A percentile compares a stretch with the other conserved stretches of the same genome.
phyloP scores from a whole-genome alignment of 2,888 invertebrate genomes.

The Bugula neritina region DNA sequence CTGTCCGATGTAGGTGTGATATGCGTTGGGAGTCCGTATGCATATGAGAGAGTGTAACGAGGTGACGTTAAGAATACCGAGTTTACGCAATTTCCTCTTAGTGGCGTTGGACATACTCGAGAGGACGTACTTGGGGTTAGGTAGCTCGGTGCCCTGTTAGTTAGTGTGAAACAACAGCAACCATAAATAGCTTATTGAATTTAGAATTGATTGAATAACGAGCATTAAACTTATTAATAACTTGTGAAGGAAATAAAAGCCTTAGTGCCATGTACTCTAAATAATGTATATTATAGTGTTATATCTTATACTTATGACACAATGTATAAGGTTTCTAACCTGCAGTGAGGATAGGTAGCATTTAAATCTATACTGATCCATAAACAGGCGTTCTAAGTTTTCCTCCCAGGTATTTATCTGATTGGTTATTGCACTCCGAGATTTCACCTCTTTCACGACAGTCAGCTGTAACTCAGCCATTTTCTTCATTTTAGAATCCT shows the following conservation, averaged over 20 bases:
- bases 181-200: background rate
- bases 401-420: constrained; percentile 96
- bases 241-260: too few species aligned
- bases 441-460: constrained; percentile 87
- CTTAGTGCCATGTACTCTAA: too few species aligned
- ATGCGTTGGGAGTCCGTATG: constrained; percentile 71
- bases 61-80: constrained; percentile 94
- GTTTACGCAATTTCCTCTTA: constrained; percentile 85
- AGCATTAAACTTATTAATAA: too few species aligned
- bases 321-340: too few species aligned
- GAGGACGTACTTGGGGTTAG: constrained; percentile 93
- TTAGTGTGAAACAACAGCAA: background rate
- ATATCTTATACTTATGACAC: too few species aligned
- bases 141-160: constrained; percentile 64
- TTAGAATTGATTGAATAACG: too few species aligned
- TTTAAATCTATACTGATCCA: constrained; percentile 89
- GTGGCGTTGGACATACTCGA: constrained; percentile 91
- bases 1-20: constrained; percentile 21
- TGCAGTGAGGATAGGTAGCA: constrained; percentile 97
- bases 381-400: constrained; percentile 87
- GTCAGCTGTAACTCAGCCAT: constrained; percentile 98
- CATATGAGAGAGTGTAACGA: constrained; percentile 97
- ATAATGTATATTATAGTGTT: too few species aligned
- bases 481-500: constrained; percentile 94
- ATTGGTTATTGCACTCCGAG: constrained; percentile 81